Conservation (phyloP, 2,797 vertebrate genomes). For the Halcyon badia region DNA sequence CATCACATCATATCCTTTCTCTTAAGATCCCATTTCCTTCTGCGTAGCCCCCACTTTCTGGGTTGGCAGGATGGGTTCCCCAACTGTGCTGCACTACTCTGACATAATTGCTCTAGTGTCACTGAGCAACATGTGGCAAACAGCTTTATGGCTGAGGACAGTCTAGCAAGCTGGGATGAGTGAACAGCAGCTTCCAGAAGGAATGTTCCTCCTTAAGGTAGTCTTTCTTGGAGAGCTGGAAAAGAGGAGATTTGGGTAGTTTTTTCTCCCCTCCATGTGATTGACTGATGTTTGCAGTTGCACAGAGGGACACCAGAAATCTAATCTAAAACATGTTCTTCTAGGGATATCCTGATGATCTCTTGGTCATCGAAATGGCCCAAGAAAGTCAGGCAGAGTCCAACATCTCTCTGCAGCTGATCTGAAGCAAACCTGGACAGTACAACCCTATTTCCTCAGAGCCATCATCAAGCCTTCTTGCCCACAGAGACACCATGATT, state of each 20-base stretch:
- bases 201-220: neutral
- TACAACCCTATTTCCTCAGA: neutral
- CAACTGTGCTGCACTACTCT: accelerated
- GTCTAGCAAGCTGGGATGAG: neutral
- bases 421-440: neutral
- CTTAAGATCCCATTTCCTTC: neutral
- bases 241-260: neutral
- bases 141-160: neutral
- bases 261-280: neutral
- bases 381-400: neutral
- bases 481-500: accelerated
- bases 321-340: neutral
- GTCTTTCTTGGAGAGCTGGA: neutral
- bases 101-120: neutral
- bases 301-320: neutral
- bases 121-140: neutral
- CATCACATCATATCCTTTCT: neutral
- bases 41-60: accelerated
- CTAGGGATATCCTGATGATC: neutral
- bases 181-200: neutral
- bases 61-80: neutral
- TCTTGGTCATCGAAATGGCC: neutral
- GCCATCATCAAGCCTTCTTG: neutral
- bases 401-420: neutral
- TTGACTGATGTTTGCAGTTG: neutral